phyloP scores from a whole-genome alignment of 2,797 vertebrate genomes.

The Myotis planiceps region DNA sequence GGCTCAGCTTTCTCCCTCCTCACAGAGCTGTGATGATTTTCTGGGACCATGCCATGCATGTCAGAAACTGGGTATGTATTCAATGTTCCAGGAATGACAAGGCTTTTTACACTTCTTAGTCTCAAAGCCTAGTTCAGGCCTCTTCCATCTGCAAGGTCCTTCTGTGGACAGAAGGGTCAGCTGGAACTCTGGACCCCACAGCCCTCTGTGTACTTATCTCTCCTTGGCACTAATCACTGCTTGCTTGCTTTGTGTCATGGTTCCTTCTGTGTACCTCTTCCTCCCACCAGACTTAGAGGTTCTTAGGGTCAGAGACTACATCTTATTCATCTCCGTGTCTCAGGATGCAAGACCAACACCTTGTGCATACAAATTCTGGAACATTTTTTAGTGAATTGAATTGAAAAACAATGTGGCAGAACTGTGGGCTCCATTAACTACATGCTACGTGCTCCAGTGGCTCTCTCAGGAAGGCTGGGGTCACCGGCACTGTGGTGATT shows the following conservation, averaged over 20 bases:
- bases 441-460: background rate
- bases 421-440: background rate
- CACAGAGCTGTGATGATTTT: background rate
- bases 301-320: conserved; percentile 1
- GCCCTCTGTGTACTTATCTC: background rate
- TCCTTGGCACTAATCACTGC: background rate
- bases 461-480: background rate
- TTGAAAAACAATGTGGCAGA: background rate
- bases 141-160: background rate
- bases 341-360: conserved; percentile 5
- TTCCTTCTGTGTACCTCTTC: conserved; percentile 7
- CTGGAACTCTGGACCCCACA: background rate
- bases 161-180: background rate
- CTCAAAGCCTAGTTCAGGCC: background rate
- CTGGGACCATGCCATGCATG: background rate
- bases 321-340: conserved; percentile 39
- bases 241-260: background rate
- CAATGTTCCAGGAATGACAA: background rate
- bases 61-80: background rate
- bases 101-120: background rate
- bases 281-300: background rate
- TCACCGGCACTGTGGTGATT: background rate
- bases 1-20: background rate
- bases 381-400: background rate
- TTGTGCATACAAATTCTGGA: background rate